These are phyloP conservation scores for Tokudaia muenninki DNA, from an alignment of 2,797 vertebrate species.

Conservation along the genomic window DNA sequence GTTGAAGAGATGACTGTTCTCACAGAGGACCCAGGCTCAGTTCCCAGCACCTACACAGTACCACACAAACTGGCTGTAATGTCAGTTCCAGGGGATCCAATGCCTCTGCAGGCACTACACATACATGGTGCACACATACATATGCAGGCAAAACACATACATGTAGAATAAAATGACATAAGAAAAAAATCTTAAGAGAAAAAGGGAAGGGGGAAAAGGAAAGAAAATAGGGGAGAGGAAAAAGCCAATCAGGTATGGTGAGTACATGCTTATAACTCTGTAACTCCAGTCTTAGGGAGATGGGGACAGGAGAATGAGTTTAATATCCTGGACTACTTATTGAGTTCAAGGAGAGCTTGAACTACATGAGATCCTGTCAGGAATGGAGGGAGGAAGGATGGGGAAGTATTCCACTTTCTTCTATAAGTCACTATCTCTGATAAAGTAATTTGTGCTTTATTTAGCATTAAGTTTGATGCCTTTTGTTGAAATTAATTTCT, in stretches of 20 bases:
- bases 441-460: conserved; percentile 53
- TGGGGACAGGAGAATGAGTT: not conserved
- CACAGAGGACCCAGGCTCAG: not conserved
- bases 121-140: not conserved
- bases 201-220: not conserved
- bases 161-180: not conserved
- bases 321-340: not conserved
- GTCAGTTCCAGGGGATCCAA: not conserved
- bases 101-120: not conserved
- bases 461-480: conserved; percentile 41
- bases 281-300: not conserved
- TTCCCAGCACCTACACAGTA: not conserved
- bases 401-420: conserved; percentile 37
- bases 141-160: not conserved
- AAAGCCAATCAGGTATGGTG: not conserved
- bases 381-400: not conserved
- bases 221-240: not conserved
- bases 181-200: not conserved
- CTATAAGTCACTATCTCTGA: conserved; percentile 39
- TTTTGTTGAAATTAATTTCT: conserved; percentile 54
- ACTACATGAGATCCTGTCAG: not conserved
- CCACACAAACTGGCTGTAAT: not conserved
- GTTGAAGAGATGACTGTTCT: not conserved
- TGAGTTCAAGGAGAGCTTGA: not conserved
- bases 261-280: not conserved